These are phyloP conservation scores for Anarsia innoxiella DNA, from an alignment of 2,888 invertebrate genomes.

Conservation along the genomic window DNA sequence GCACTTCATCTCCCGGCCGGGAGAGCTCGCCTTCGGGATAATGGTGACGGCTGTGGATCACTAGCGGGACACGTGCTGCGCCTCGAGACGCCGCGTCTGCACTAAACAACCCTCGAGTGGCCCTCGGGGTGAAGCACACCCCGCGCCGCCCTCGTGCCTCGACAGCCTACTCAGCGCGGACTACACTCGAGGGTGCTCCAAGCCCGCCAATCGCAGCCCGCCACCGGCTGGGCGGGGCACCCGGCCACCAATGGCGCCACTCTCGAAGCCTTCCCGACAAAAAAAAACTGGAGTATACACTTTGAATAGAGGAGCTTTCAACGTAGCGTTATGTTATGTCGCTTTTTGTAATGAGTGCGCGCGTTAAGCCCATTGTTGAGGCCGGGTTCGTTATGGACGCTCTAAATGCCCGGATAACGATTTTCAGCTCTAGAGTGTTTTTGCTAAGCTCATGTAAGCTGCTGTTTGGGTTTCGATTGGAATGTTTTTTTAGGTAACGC, in stretches of 20 bases:
- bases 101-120: conserved; percentile 76
- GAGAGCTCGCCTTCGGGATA: conserved; percentile 70
- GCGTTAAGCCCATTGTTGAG: conserved; percentile 74
- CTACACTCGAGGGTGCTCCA: conserved; percentile 69
- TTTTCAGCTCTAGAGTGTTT: conserved; percentile 71
- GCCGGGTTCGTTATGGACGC: conserved; percentile 71
- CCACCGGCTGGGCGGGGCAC: conserved; percentile 56
- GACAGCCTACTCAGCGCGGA: conserved; percentile 71
- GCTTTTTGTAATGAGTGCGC: conserved; percentile 74
- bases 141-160: conserved; percentile 70
- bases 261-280: conserved; percentile 57
- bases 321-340: conserved; percentile 72
- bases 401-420: conserved; percentile 69
- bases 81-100: conserved; percentile 63
- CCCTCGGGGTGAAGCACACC: conserved; percentile 72
- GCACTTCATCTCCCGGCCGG: conserved; percentile 71
- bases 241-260: conserved; percentile 44
- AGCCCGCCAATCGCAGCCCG: conserved; percentile 50
- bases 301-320: conserved; percentile 72
- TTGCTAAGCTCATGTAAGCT: conserved; percentile 68
- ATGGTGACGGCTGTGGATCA: conserved; percentile 53
- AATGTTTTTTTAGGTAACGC: conserved; percentile 32
- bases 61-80: conserved; percentile 68
- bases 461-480: conserved; percentile 45
- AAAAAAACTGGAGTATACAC: conserved; percentile 73